Conservation (phyloP, 1,140 invertebrate genomes). For the Bombus waltoni region DNA sequence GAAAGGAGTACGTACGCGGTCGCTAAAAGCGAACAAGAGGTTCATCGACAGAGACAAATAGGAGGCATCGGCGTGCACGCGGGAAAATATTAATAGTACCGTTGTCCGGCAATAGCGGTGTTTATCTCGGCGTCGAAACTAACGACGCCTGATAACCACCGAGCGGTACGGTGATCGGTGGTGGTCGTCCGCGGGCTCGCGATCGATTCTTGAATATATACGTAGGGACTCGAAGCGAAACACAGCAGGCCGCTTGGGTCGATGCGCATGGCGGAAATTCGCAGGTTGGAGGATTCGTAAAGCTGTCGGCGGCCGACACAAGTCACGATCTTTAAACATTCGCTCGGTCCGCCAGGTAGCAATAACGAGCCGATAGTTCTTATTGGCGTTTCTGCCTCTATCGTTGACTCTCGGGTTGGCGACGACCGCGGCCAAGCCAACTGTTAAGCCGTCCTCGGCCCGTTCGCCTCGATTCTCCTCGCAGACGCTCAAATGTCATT, state of each 20-base stretch:
- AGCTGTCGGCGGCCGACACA: conserved; percentile 42
- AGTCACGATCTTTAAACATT: conserved; percentile 57
- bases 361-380: conserved; percentile 71
- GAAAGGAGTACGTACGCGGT: neutral
- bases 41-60: conserved; percentile 9
- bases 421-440: neutral
- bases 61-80: neutral
- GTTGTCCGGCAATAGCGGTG: neutral
- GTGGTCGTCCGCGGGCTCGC: neutral
- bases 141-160: neutral
- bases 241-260: neutral
- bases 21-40: neutral
- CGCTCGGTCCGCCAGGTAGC: conserved; percentile 56
- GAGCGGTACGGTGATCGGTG: neutral
- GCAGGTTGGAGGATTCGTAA: conserved; percentile 26
- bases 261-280: conserved; percentile 48
- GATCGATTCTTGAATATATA: neutral
- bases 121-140: conserved; percentile 12
- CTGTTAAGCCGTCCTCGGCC: conserved; percentile 7
- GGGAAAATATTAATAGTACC: conserved; percentile 7
- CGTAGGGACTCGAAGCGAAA: neutral
- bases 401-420: neutral
- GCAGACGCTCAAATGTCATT: conserved; percentile 69
- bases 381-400: conserved; percentile 33
- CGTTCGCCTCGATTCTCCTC: conserved; percentile 11